Evolutionary conservation across 2,797 vertebrate genomes (phyloP).

Genomic region (Brachymystax lenok): DNA sequence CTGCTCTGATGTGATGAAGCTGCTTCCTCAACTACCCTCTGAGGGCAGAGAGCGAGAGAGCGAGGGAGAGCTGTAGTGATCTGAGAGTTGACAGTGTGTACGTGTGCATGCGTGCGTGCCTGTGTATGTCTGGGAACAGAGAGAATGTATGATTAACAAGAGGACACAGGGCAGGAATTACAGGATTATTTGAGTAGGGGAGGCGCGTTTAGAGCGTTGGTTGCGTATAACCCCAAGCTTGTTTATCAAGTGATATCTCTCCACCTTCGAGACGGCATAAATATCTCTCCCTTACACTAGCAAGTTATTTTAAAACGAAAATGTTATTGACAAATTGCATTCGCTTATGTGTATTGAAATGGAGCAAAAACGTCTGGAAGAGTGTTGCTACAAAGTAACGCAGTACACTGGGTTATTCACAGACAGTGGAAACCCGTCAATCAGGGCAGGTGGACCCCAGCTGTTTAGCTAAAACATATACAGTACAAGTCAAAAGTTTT

Average conservation of each 20-base stretch:
- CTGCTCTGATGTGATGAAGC: not conserved
- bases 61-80: not conserved
- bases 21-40: not conserved
- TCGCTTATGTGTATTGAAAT: not conserved
- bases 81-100: not conserved
- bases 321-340: not conserved
- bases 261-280: constrained; percentile 6
- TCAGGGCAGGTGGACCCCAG: no score
- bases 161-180: constrained; percentile 40
- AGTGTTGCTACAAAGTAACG: constrained; percentile 15
- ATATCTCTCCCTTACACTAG: not conserved
- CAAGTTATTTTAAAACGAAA: constrained; percentile 14
- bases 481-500: no score
- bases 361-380: not conserved
- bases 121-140: not conserved
- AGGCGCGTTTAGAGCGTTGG: not conserved
- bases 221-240: constrained; percentile 3
- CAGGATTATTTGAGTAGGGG: constrained; percentile 28
- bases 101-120: not conserved
- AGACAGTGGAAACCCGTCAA: no score
- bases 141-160: constrained; percentile 41
- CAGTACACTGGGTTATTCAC: not conserved
- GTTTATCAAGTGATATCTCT: constrained; percentile 35
- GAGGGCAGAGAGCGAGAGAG: not conserved
- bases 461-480: no score